phyloP scores from a whole-genome alignment of 2,888 invertebrate species.

The Metallyticus violacea region DNA sequence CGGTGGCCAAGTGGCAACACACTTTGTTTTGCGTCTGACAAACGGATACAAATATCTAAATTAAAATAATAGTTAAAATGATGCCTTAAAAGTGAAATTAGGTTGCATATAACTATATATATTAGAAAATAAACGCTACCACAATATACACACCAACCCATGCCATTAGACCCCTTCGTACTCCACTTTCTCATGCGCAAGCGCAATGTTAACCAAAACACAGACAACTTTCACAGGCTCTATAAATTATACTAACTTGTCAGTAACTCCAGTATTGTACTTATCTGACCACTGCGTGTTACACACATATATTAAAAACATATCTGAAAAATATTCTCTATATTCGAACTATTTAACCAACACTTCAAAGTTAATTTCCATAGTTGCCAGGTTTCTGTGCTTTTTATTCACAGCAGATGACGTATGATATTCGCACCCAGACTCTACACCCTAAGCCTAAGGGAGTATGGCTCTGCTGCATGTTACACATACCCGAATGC shows the following conservation, averaged over 20 bases:
- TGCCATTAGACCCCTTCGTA: not conserved
- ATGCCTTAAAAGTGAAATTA: not conserved
- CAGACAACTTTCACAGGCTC: not conserved
- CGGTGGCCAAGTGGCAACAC: not conserved
- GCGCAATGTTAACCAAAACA: not conserved
- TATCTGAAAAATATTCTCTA: not conserved
- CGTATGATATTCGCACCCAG: too few species aligned
- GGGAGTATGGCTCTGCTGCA: too few species aligned
- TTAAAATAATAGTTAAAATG: not conserved
- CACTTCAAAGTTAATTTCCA: not conserved
- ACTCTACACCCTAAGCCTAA: too few species aligned
- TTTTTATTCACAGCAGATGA: too few species aligned
- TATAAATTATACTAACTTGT: not conserved
- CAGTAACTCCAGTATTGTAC: not conserved
- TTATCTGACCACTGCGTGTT: not conserved
- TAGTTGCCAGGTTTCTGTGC: not conserved
- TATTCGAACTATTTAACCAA: not conserved
- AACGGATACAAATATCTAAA: not conserved
- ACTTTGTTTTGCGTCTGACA: not conserved
- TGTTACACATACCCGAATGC: too few species aligned
- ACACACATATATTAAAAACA: not conserved
- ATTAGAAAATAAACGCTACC: not conserved
- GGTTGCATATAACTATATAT: not conserved
- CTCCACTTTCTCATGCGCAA: not conserved
- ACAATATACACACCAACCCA: slow-evolving; percentile 2